phyloP scores from a whole-genome alignment of 2,113 vertebrate species.

The Corvus moneduloides region DNA sequence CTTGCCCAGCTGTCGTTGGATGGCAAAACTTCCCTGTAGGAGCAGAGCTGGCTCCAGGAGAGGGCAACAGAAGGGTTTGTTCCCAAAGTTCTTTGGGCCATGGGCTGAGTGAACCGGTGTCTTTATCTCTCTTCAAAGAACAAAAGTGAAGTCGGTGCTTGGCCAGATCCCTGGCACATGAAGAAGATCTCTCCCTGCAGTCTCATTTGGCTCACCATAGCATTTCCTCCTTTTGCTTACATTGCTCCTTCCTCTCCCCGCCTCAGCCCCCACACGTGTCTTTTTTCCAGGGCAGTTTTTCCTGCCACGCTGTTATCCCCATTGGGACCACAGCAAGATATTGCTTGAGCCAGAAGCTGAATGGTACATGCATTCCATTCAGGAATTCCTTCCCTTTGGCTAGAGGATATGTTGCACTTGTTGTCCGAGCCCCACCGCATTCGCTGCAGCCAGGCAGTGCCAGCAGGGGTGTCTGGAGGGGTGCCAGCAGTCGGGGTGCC shows the following conservation, averaged over 20 bases:
- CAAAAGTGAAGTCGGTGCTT: background rate
- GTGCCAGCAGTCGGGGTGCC: background rate
- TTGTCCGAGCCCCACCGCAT: rapidly evolving
- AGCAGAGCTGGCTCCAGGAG: background rate
- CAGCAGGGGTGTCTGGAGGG: background rate
- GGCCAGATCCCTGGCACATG: background rate
- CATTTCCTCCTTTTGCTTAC: background rate
- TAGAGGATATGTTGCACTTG: background rate
- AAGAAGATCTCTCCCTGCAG: background rate
- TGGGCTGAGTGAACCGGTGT: rapidly evolving
- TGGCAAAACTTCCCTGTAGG: background rate
- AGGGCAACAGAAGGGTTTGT: background rate
- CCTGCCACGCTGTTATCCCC: rapidly evolving
- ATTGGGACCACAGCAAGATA: rapidly evolving
- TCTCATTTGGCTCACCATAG: background rate
- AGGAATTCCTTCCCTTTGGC: background rate
- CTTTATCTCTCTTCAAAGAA: background rate
- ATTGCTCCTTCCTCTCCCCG: background rate
- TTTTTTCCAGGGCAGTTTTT: background rate
- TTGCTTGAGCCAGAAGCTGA: background rate
- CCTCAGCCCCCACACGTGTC: rapidly evolving
- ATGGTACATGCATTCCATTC: rapidly evolving
- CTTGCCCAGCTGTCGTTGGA: background rate
- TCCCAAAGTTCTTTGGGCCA: background rate
- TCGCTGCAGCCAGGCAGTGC: background rate